Conservation (phyloP, 2,113 vertebrate genomes). For the Ammodytes marinus region DNA sequence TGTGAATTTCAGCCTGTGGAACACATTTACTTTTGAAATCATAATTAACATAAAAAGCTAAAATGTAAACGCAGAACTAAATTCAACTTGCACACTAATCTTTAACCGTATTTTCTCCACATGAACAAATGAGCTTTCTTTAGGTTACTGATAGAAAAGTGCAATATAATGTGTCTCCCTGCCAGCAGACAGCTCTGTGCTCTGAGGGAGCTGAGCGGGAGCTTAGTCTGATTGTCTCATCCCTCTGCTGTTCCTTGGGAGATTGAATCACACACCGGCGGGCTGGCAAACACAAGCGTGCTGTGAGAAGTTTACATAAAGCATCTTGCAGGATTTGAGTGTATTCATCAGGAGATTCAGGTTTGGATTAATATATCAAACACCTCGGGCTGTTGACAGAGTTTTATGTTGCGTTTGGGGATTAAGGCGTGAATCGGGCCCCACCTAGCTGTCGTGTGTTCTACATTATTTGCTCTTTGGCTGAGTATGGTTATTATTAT, state of each 20-base stretch:
- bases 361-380: neutral
- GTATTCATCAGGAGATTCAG: neutral
- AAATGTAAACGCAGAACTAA: neutral
- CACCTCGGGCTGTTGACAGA: neutral
- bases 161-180: neutral
- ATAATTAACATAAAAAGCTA: neutral
- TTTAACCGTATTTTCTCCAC: neutral
- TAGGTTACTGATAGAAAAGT: too few relatives aligned
- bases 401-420: neutral
- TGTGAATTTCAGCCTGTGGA: neutral
- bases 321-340: slow-evolving; percentile 3
- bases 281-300: neutral
- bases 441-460: neutral
- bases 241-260: neutral
- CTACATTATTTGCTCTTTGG: neutral
- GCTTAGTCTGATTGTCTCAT: neutral
- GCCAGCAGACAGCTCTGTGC: neutral
- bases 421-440: neutral
- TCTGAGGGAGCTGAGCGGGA: neutral
- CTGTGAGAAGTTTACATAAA: slow-evolving; percentile 1
- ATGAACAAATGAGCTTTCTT: neutral
- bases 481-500: slow-evolving; percentile 6
- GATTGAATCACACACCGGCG: neutral
- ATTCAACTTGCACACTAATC: neutral
- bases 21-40: neutral